Evolutionary conservation across 2,888 invertebrate species (phyloP).

Genomic region (Labia minor): DNA sequence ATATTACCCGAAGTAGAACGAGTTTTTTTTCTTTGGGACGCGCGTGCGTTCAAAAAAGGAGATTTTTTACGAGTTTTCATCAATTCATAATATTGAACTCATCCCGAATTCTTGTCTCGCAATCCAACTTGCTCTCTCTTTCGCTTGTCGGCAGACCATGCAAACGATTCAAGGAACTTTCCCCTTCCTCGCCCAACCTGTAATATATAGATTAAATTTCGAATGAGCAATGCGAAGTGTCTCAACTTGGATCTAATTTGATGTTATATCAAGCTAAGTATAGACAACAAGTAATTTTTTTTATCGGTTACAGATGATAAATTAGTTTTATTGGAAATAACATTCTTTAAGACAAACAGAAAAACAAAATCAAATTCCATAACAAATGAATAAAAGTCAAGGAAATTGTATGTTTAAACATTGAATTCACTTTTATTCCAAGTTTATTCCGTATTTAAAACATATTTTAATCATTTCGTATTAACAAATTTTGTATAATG

Average conservation of each 20-base stretch:
- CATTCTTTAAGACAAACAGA: too few relatives aligned
- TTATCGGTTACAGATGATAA: not conserved
- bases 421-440: too few relatives aligned
- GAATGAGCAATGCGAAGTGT: not conserved
- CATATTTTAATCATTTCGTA: too few relatives aligned
- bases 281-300: not conserved
- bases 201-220: not conserved
- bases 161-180: not conserved
- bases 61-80: not conserved
- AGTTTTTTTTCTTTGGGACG: not conserved
- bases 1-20: not conserved
- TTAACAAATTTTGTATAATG: too few relatives aligned
- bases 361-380: too few relatives aligned
- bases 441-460: too few relatives aligned
- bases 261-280: slow-evolving; percentile 1
- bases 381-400: too few relatives aligned
- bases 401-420: too few relatives aligned
- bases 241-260: slow-evolving; percentile 6
- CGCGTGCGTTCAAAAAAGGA: not conserved
- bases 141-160: not conserved
- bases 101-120: not conserved
- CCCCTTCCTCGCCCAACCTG: not conserved
- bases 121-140: not conserved
- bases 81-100: not conserved
- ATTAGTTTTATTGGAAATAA: not conserved